phyloP scores from a whole-genome alignment of 2,113 vertebrate species.

The Tympanuchus pallidicinctus region DNA sequence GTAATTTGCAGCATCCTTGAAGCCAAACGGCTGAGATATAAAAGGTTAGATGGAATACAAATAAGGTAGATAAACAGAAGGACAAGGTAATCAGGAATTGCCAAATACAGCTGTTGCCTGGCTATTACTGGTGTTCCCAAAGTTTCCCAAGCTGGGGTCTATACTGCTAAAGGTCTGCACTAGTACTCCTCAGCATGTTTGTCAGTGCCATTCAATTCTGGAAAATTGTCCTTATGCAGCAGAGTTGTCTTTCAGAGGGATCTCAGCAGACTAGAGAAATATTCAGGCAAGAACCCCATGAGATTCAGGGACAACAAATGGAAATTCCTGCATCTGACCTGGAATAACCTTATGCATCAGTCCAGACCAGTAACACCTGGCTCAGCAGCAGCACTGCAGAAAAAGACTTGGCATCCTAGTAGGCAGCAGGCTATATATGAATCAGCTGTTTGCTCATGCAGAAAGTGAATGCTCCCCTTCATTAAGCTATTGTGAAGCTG shows the following conservation, averaged over 20 bases:
- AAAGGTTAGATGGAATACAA: background rate
- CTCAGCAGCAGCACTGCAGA: background rate
- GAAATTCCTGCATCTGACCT: background rate
- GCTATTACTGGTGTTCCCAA: background rate
- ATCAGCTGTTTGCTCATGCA: background rate
- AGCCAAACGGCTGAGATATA: background rate
- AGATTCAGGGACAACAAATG: background rate
- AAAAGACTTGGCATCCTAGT: background rate
- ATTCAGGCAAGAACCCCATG: background rate
- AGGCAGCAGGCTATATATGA: background rate
- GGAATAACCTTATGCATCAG: background rate
- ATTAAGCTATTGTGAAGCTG: background rate
- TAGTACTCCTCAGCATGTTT: background rate
- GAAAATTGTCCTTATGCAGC: background rate
- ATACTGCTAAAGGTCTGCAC: background rate
- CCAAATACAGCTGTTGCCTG: background rate
- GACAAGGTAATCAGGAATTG: background rate
- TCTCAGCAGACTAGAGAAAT: background rate
- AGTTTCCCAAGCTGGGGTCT: accelerated
- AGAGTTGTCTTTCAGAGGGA: background rate
- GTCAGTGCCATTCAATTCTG: background rate
- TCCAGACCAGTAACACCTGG: background rate
- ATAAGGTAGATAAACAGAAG: background rate
- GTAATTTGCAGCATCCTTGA: background rate
- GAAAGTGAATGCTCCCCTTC: background rate